Conservation (phyloP, 2,888 invertebrate genomes). For the Agriotes lineatus region DNA sequence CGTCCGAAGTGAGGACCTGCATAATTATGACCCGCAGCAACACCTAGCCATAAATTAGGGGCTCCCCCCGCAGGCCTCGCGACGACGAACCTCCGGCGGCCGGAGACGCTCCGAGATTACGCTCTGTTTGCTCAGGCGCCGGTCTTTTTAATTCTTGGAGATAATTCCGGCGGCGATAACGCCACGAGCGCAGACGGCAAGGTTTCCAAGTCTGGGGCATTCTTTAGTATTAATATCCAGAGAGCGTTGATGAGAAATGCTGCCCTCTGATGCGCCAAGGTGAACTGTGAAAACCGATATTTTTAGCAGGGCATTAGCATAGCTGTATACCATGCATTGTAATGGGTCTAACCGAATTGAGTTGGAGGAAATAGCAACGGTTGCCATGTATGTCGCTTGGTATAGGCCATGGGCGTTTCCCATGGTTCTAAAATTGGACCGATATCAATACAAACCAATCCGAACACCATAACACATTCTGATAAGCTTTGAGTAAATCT, state of each 20-base stretch:
- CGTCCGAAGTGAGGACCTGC: conserved; percentile 3
- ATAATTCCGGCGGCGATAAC: conserved; percentile 1
- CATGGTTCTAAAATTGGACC: too few relatives aligned
- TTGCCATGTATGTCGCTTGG: too few relatives aligned
- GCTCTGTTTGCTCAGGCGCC: background rate
- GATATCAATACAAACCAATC: too few relatives aligned
- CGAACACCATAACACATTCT: too few relatives aligned
- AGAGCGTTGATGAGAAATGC: background rate
- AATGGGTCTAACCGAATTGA: too few relatives aligned
- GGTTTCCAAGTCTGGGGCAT: background rate
- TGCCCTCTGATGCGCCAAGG: too few relatives aligned
- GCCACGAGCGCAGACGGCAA: background rate
- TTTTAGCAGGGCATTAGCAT: too few relatives aligned
- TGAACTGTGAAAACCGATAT: background rate
- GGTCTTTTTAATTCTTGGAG: background rate
- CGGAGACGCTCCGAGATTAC: background rate
- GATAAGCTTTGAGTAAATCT: too few relatives aligned
- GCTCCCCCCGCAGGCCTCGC: background rate
- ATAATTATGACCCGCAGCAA: conserved; percentile 4
- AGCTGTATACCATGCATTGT: too few relatives aligned
- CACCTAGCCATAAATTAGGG: conserved; percentile 1
- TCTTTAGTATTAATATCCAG: background rate
- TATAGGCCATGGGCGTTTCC: too few relatives aligned
- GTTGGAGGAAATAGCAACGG: too few relatives aligned
- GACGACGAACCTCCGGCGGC: conserved; percentile 2